A percentile compares a stretch with the other conserved stretches of the same genome.
Evolutionary conservation across 2,113 vertebrate genomes (phyloP).

Genomic region (Hypocryptadius cinnamomeus): DNA sequence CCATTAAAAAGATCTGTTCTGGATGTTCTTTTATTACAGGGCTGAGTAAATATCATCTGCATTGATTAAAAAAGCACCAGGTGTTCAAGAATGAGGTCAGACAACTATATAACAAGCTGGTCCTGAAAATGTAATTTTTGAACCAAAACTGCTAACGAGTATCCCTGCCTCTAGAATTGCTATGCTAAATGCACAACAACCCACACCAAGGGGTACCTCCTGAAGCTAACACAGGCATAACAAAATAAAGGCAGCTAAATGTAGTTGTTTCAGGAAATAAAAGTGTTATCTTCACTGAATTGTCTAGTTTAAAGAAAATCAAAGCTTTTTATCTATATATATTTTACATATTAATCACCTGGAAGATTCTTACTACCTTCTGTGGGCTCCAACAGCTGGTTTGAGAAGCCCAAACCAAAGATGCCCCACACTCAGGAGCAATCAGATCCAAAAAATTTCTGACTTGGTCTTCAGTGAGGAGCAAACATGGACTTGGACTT

Average conservation of each 20-base stretch:
- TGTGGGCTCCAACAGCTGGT: neutral
- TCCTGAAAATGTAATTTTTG: neutral
- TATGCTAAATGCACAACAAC: neutral
- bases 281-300: neutral
- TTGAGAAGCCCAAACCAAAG: neutral
- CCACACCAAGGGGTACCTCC: neutral
- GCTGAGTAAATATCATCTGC: neutral
- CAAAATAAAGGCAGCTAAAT: neutral
- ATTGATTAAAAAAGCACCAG: neutral
- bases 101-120: neutral
- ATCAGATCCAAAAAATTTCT: neutral
- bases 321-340: neutral
- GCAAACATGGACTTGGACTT: neutral
- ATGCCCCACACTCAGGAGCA: accelerated
- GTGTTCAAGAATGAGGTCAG: neutral
- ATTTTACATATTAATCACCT: neutral
- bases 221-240: neutral
- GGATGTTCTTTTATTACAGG: neutral
- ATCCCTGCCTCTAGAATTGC: neutral
- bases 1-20: neutral
- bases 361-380: neutral
- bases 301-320: neutral
- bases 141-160: neutral
- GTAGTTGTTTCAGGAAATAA: neutral
- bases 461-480: neutral